Conservation (phyloP, 2,888 invertebrate species). For the Eupithecia abbreviata region DNA sequence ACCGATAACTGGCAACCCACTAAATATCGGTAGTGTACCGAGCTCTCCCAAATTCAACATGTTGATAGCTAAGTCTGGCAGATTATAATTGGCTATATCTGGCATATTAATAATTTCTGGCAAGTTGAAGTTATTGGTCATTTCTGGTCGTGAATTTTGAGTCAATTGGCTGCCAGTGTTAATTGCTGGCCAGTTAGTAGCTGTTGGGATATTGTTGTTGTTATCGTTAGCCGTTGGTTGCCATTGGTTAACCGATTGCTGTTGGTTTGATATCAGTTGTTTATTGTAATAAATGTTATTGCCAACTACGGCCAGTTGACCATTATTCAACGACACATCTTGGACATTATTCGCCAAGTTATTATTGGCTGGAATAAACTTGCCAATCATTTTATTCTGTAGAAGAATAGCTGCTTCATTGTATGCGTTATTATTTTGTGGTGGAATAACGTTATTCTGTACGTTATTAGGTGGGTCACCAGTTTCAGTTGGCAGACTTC, state of each 20-base stretch:
- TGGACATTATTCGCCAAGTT: not conserved
- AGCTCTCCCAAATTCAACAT: slow-evolving; percentile 48
- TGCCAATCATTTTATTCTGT: slow-evolving; percentile 1
- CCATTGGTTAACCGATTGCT: not conserved
- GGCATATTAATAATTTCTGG: slow-evolving; percentile 16
- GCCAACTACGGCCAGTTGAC: not conserved
- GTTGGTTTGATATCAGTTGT: not conserved
- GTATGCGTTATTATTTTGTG: slow-evolving; percentile 6
- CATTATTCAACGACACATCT: not conserved
- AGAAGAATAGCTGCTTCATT: not conserved
- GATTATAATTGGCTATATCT: slow-evolving; percentile 28
- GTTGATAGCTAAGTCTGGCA: slow-evolving; percentile 28
- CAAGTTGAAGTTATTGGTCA: slow-evolving; percentile 26
- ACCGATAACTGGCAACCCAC: slow-evolving; percentile 57
- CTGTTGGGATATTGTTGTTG: not conserved
- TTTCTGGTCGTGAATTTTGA: not conserved
- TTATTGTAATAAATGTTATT: not conserved
- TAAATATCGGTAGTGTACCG: slow-evolving; percentile 53
- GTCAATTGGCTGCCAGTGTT: not conserved
- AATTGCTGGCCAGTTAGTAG: not conserved
- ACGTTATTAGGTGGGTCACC: slow-evolving; percentile 12
- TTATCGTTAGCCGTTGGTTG: not conserved
- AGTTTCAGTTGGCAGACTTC: slow-evolving; percentile 27
- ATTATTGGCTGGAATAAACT: not conserved
- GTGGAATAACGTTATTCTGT: slow-evolving; percentile 18